Evolutionary conservation across 2,888 invertebrate species (phyloP).

Genomic region (Tuta absoluta): DNA sequence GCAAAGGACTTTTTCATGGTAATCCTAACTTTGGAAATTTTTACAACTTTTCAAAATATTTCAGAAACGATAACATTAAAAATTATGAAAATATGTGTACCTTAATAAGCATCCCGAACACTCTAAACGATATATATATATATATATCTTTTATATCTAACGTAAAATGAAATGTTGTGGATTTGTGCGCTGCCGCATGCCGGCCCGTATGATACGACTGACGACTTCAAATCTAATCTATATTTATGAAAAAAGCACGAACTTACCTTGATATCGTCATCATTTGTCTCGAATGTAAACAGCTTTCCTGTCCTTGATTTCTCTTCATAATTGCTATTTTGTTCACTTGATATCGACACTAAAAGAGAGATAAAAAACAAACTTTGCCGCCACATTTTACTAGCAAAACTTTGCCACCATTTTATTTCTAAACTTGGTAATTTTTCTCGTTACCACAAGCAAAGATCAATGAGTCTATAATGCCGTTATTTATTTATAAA

Average conservation of each 20-base stretch:
- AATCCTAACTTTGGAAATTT: too few species aligned
- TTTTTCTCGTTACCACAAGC: background rate
- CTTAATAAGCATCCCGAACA: too few species aligned
- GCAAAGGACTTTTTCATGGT: too few species aligned
- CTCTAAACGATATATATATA: too few species aligned
- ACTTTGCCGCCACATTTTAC: slow-evolving; percentile 42
- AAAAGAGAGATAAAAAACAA: slow-evolving; percentile 41
- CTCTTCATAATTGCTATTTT: slow-evolving; percentile 32
- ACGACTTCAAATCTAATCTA: too few species aligned
- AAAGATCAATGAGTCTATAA: background rate
- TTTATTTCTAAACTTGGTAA: background rate
- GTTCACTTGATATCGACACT: slow-evolving; percentile 43
- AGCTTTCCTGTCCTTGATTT: slow-evolving; percentile 60
- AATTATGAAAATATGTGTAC: too few species aligned
- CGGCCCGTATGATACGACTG: too few species aligned
- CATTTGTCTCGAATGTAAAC: slow-evolving; percentile 79
- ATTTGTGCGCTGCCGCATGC: too few species aligned
- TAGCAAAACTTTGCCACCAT: background rate
- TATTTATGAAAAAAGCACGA: background rate
- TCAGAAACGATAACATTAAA: too few species aligned
- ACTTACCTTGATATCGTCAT: slow-evolving; percentile 80
- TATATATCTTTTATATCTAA: too few species aligned
- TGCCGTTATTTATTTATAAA: background rate
- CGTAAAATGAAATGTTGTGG: too few species aligned
- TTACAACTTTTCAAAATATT: too few species aligned